These are phyloP conservation scores for Cheilosia grossa DNA, from an alignment of 2,888 invertebrate genomes.

Conservation along the genomic window DNA sequence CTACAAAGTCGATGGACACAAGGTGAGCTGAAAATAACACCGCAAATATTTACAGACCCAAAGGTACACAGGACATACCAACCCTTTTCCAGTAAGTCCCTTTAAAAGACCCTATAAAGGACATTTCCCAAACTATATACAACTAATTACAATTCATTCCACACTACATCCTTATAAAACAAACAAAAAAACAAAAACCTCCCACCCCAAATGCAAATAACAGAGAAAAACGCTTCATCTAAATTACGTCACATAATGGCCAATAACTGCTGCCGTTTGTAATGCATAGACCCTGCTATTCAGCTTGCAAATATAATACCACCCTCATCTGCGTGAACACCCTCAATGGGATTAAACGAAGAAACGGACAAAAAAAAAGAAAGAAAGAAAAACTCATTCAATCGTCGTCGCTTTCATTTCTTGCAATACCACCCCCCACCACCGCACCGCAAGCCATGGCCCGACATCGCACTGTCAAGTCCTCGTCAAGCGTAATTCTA, in stretches of 20 bases:
- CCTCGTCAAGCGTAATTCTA: slow-evolving; percentile 82
- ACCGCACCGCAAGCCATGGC: background rate
- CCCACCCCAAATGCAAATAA: slow-evolving; percentile 24
- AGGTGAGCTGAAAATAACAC: no score
- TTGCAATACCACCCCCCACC: slow-evolving; percentile 7
- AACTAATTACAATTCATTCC: background rate
- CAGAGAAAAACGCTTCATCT: slow-evolving; percentile 29
- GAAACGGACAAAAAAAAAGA: no score
- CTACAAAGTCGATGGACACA: no score
- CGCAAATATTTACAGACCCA: slow-evolving; percentile 7
- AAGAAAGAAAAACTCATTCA: slow-evolving; percentile 33
- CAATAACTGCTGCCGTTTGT: slow-evolving; percentile 69
- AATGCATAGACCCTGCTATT: slow-evolving; percentile 54
- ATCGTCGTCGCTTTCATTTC: slow-evolving; percentile 14
- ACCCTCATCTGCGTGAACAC: slow-evolving; percentile 24
- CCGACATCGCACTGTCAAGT: slow-evolving; percentile 78
- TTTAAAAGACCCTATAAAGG: background rate
- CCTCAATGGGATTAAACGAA: slow-evolving; percentile 25
- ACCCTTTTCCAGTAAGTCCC: background rate
- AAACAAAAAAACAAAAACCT: background rate
- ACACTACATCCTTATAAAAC: background rate
- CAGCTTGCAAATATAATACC: slow-evolving; percentile 17
- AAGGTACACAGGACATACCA: background rate
- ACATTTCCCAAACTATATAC: background rate
- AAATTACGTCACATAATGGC: slow-evolving; percentile 68